Base-by-base conservation (phyloP, 2,113 vertebrate species). In the Mola mola region DNA sequence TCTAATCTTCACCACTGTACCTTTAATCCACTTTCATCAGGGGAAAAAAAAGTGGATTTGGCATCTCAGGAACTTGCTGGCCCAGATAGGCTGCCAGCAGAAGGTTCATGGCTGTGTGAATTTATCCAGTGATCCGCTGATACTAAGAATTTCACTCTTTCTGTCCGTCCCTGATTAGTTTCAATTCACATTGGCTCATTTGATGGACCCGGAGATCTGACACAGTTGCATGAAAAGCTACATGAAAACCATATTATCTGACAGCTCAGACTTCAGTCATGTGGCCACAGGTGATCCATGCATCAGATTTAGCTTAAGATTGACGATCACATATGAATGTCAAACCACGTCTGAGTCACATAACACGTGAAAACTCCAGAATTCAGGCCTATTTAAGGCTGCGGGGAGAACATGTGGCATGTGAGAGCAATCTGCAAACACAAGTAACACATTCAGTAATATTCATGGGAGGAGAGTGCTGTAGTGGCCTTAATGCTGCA, bases 21-120 rank as follows among this genome's bases (percentile, higher is more conserved):
- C 49, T 74, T 77, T 83, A 88, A 88, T 89, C 82, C 83, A 75
- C 55, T 67, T 81, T 85, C 67, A 87, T 74, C 65, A 71, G 69
- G 28, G 28, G 9, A 36, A 4, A 79, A 78, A 78, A 70, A 68
- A 79, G 78, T 81, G 78, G 76, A 80, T 88, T 84, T 78, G 58
- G 22, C 1, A 8, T 58, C 52, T 36, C 13, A 61, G 58, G 57
- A 41, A 56, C 15, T 31, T n/a, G 28, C 20, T 75, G 65, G 64
- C 77, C 77, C 65, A 78, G 59, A 79, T 79, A 71, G 37, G 38
- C 49, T 21, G 36, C 33, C 9, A 33, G 41, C 25, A 15, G 22
- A 56, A 15, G 22, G 17, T 19, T 50, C 12, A 1, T 37, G n/a
- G 24, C 29, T 41, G 25, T 16, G 20, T 53, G 16, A 46, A 36